Evolutionary conservation across 2,888 invertebrate genomes (phyloP).

Genomic region (Agrilus cyanescens): DNA sequence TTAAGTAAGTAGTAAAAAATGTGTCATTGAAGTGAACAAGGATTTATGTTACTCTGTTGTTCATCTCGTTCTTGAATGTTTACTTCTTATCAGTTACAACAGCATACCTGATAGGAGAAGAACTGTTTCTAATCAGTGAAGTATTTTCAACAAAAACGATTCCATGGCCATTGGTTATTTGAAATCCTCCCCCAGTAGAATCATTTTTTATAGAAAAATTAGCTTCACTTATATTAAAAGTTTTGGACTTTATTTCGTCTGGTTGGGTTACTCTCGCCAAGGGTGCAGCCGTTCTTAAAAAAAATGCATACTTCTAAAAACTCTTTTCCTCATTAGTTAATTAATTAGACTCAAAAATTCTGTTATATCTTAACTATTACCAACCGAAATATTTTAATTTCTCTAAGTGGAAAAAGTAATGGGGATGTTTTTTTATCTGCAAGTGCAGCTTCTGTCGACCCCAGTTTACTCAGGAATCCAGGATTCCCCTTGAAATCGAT

Average conservation of each 20-base stretch:
- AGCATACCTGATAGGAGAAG: constrained; percentile 34
- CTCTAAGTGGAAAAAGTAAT: constrained; percentile 13
- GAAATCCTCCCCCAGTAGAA: constrained; percentile 33
- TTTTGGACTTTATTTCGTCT: constrained; percentile 19
- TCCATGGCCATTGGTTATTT: constrained; percentile 41
- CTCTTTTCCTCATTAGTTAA: too few species aligned
- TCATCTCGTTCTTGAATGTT: too few species aligned
- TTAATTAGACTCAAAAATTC: neutral
- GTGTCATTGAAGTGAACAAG: too few species aligned
- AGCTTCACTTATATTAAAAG: constrained; percentile 16
- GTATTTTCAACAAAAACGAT: constrained; percentile 45
- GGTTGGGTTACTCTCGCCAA: constrained; percentile 39
- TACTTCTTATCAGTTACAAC: too few species aligned
- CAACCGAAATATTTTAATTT: constrained; percentile 19
- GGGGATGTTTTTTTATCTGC: constrained; percentile 5
- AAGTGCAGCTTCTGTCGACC: too few species aligned
- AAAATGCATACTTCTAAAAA: neutral
- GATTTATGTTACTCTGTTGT: too few species aligned
- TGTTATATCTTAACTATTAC: constrained; percentile 7
- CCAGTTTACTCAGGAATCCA: too few species aligned
- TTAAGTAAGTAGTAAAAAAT: too few species aligned
- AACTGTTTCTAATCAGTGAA: constrained; percentile 30
- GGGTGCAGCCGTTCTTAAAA: constrained; percentile 35
- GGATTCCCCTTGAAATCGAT: too few species aligned
- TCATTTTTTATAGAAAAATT: constrained; percentile 8